Base-by-base conservation (phyloP, 2,888 invertebrate species). In the Erebia epiphron region DNA sequence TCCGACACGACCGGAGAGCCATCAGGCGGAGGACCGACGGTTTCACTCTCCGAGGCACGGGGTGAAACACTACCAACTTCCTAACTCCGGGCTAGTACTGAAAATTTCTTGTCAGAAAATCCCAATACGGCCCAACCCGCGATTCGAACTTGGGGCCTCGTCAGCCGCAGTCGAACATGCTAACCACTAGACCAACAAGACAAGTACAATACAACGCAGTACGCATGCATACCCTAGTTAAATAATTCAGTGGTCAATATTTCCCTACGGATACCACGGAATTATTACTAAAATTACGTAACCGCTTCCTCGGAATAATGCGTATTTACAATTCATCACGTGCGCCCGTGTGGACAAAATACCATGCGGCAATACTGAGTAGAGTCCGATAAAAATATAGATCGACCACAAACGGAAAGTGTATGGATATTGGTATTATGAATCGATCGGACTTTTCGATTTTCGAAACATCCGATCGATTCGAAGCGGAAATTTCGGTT, bases 211-310 rank as follows among this genome's bases (percentile, higher is more conserved):
- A 35, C 35, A 35, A 63, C 50, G 50, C 49, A 2, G 16, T 16
- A 50, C 63, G 11, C 21, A 46, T 2, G 46, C 43, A 50, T 11
- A 54, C 16, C 64, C 64, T 64, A 62, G 46, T 54, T 67, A 67
- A 67, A 67, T 35, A 58, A 67, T 67, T 67, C 49, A 67, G 18
- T 18, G 35, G 26, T n/a, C 26, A 26, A 58, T 49, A 57, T 67
- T 67, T 58, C 46, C 67, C 49, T 26, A 9, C 46, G 18, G 67
- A 67, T 67, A 67, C 35, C 49, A 21, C 57, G 26, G 58, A 58
- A 67, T 67, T 67, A 58, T 58, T 58, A 26, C 67, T 67, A 49
- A 49, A 57, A 58, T 67, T 67, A 35, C 67, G 67, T 58, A 67
- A 66, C 13, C 67, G 10, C 67, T 67, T 67, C 67, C 67, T 49